phyloP scores from a whole-genome alignment of 92 coral and sea anemone species.

The Porites evermanni region DNA sequence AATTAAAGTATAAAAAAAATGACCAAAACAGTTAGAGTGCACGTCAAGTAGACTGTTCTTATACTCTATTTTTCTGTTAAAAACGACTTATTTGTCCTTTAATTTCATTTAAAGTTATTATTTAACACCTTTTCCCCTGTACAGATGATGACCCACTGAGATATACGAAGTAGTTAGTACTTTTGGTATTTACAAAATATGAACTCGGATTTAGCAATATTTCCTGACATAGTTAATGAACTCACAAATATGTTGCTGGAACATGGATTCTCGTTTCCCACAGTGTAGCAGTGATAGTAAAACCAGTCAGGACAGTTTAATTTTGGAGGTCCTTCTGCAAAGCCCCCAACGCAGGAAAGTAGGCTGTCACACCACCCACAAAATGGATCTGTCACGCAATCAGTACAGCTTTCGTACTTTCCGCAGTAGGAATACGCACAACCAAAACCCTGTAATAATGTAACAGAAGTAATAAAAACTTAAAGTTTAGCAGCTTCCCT shows the following conservation, averaged over 20 bases:
- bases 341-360: constrained; percentile 65
- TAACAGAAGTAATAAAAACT: too few species aligned
- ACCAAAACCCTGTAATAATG: constrained; percentile 59
- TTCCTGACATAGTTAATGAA: neutral
- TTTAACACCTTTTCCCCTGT: too few species aligned
- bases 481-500: too few species aligned
- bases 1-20: neutral
- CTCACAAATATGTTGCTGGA: constrained; percentile 53
- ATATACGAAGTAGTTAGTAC: too few species aligned
- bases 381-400: constrained; percentile 53
- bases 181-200: too few species aligned
- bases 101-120: neutral
- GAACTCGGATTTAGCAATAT: neutral
- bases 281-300: constrained; percentile 65
- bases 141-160: too few species aligned
- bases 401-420: constrained; percentile 59
- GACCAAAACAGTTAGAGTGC: too few species aligned
- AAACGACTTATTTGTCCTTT: neutral
- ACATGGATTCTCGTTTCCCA: constrained; percentile 44
- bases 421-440: constrained; percentile 70
- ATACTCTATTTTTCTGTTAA: too few species aligned
- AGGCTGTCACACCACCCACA: constrained; percentile 79
- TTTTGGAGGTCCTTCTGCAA: constrained; percentile 44
- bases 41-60: too few species aligned
- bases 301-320: constrained; percentile 71